phyloP scores from a whole-genome alignment of 2,888 invertebrate genomes.

The Leptopilina drosophilae region DNA sequence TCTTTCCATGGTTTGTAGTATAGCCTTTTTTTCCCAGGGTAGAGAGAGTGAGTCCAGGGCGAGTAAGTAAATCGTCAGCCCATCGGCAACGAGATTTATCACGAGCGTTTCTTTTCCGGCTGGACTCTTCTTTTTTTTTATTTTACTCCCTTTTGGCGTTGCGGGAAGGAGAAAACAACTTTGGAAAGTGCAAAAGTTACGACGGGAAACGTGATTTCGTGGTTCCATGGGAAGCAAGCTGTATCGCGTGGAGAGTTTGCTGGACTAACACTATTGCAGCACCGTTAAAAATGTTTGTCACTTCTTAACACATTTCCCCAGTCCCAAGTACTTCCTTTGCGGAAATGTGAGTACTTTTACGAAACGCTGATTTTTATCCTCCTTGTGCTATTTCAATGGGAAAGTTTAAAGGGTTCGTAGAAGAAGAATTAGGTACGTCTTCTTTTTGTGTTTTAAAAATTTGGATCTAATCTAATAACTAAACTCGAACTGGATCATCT shows the following conservation, averaged over 20 bases:
- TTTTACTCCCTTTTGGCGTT: not conserved
- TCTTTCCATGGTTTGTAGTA: too few relatives aligned
- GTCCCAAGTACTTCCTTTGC: constrained; percentile 22
- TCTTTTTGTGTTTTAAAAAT: too few relatives aligned
- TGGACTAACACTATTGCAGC: constrained; percentile 16
- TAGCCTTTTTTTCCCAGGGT: constrained; percentile 36
- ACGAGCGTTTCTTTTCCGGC: constrained; percentile 56
- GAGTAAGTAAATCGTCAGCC: constrained; percentile 65
- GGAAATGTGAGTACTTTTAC: constrained; percentile 22
- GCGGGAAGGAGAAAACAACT: constrained; percentile 57
- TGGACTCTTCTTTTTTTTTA: constrained; percentile 1
- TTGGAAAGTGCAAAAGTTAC: constrained; percentile 64
- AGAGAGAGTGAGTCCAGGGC: constrained; percentile 39
- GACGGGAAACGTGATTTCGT: constrained; percentile 66
- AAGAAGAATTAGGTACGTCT: too few relatives aligned
- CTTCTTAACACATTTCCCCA: constrained; percentile 21
- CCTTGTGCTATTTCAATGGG: not conserved
- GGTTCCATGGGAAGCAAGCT: constrained; percentile 58
- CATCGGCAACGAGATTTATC: constrained; percentile 63
- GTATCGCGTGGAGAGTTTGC: constrained; percentile 29
- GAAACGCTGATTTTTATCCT: not conserved
- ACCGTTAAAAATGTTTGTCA: constrained; percentile 35
- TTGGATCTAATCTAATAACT: too few relatives aligned
- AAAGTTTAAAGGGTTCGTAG: not conserved
- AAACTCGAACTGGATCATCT: too few relatives aligned